Evolutionary conservation across 2,888 invertebrate genomes (phyloP).

Genomic region (Andrena flavipes): DNA sequence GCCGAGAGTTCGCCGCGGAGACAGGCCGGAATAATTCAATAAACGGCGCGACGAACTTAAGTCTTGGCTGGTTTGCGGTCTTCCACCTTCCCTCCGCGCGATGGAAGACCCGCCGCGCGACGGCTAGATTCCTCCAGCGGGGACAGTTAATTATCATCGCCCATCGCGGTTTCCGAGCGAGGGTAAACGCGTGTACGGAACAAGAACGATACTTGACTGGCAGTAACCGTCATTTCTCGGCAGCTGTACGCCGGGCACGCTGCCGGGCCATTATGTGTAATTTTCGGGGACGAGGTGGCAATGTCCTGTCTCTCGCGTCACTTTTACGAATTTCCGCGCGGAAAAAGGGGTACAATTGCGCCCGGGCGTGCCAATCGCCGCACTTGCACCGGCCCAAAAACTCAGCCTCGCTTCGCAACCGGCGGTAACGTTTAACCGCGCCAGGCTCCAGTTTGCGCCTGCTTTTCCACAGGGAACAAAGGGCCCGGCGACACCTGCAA

Average conservation of each 20-base stretch:
- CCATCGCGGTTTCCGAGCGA: background rate
- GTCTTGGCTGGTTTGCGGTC: slow-evolving; percentile 29
- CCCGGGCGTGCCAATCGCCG: background rate
- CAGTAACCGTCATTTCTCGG: slow-evolving; percentile 56
- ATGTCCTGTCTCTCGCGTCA: slow-evolving; percentile 23
- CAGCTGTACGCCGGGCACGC: slow-evolving; percentile 60
- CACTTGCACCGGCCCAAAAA: slow-evolving; percentile 7
- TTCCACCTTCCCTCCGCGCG: slow-evolving; percentile 13
- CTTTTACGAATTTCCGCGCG: slow-evolving; percentile 35
- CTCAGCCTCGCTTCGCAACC: background rate
- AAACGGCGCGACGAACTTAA: slow-evolving; percentile 52
- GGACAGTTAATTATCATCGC: background rate
- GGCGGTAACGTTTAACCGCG: background rate
- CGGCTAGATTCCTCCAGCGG: background rate
- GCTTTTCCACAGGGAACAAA: slow-evolving; percentile 22
- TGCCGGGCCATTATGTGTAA: slow-evolving; percentile 62
- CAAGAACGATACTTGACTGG: slow-evolving; percentile 10
- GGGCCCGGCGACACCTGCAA: slow-evolving; percentile 30
- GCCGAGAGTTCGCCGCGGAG: slow-evolving; percentile 26
- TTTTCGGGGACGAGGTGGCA: slow-evolving; percentile 56
- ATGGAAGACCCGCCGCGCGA: background rate
- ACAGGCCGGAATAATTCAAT: slow-evolving; percentile 54
- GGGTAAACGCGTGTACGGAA: slow-evolving; percentile 31
- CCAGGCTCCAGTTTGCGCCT: background rate
- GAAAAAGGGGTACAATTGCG: slow-evolving; percentile 32